A percentile compares a stretch with the other conserved stretches of the same genome.
Evolutionary conservation across 2,113 vertebrate species (phyloP).

Genomic region (Lagenorhynchus albirostris): DNA sequence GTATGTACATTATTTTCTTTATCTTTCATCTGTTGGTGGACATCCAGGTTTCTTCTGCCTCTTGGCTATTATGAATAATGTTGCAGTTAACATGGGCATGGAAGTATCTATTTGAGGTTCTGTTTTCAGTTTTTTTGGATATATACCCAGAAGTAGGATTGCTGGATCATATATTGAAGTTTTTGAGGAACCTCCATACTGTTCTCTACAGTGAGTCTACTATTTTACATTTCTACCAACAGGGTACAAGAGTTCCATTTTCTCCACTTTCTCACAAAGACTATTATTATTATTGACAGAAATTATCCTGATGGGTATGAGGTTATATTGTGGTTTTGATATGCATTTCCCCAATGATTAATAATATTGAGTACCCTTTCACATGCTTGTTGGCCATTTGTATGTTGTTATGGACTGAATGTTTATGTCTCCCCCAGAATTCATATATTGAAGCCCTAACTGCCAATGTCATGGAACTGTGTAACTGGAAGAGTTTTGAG

Average conservation of each 20-base stretch:
- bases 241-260: not conserved
- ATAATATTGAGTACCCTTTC: not conserved
- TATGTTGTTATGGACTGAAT: not conserved
- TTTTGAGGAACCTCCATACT: not conserved
- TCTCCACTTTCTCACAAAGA: not conserved
- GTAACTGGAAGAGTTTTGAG: not conserved
- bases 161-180: not conserved
- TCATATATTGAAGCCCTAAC: not conserved
- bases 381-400: not conserved
- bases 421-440: no score
- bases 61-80: not conserved
- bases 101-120: no score
- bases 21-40: not conserved
- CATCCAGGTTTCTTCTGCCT: not conserved
- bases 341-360: not conserved
- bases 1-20: not conserved
- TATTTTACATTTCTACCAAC: not conserved
- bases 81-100: no score
- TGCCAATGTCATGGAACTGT: not conserved
- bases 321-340: not conserved
- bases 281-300: no score
- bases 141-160: not conserved
- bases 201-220: not conserved
- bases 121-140: no score
- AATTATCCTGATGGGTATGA: not conserved